Conservation (phyloP, 2,888 invertebrate genomes). For the Aethes cnicana region DNA sequence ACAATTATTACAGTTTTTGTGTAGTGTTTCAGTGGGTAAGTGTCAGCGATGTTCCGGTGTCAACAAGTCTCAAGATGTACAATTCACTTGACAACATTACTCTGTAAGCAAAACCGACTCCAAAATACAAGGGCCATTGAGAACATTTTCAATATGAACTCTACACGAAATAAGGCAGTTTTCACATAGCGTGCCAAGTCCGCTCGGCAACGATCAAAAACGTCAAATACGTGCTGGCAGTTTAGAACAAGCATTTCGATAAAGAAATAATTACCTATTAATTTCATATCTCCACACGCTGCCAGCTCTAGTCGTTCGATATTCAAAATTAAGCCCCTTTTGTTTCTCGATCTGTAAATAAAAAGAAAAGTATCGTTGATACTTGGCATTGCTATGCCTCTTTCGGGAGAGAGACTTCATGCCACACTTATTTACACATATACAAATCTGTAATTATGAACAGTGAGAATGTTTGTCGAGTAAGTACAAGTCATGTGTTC, state of each 20-base stretch:
- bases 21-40: neutral
- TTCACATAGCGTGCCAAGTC: constrained; percentile 13
- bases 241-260: constrained; percentile 4
- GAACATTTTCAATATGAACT: neutral
- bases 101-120: neutral
- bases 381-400: constrained; percentile 29
- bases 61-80: too few species aligned
- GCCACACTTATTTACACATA: constrained; percentile 7
- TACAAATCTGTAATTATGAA: too few species aligned
- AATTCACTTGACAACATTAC: neutral
- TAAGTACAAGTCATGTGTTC: too few species aligned
- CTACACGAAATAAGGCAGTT: neutral
- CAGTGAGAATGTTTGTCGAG: too few species aligned
- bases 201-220: constrained; percentile 11
- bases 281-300: constrained; percentile 31
- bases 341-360: constrained; percentile 26
- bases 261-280: constrained; percentile 27
- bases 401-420: neutral
- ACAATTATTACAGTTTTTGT: neutral
- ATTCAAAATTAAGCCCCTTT: constrained; percentile 16
- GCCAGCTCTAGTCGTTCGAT: constrained; percentile 26
- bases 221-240: constrained; percentile 19
- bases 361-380: constrained; percentile 29
- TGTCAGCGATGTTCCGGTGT: too few species aligned
- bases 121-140: neutral